Percentiles rank a stretch among this genome's conserved stretches.
These are phyloP conservation scores for Volucella zonaria DNA, from an alignment of 2,888 invertebrate genomes.

Conservation along the genomic window DNA sequence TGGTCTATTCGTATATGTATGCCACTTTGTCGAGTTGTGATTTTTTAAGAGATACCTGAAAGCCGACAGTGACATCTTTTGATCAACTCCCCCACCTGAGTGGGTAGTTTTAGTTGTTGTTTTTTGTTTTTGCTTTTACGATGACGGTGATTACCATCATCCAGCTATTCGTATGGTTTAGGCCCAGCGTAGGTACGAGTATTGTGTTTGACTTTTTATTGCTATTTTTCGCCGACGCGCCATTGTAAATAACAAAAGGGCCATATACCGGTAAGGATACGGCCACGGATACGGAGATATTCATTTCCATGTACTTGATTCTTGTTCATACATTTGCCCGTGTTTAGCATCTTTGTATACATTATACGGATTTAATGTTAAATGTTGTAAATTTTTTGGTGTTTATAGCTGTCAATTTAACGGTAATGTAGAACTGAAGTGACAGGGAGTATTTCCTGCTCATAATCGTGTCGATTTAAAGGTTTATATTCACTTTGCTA, in stretches of 20 bases:
- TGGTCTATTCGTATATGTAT: conserved; percentile 16
- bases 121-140: conserved; percentile 46
- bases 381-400: conserved; percentile 29
- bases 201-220: conserved; percentile 54
- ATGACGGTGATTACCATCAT: not conserved
- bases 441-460: not conserved
- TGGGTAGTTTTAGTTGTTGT: conserved; percentile 16
- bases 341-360: conserved; percentile 15
- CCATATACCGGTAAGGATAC: not conserved
- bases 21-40: conserved; percentile 15
- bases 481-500: conserved; percentile 57
- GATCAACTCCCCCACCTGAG: conserved; percentile 1
- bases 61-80: conserved; percentile 45
- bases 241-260: conserved; percentile 42
- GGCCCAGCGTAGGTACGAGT: conserved; percentile 26
- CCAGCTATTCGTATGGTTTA: conserved; percentile 7
- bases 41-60: conserved; percentile 15
- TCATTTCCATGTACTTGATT: conserved; percentile 23
- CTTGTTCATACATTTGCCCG: conserved; percentile 17
- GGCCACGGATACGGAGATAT: not conserved
- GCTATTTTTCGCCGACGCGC: conserved; percentile 21
- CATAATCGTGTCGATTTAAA: conserved; percentile 32
- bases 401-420: conserved; percentile 59
- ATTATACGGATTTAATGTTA: conserved; percentile 13
- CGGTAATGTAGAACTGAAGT: conserved; percentile 59